Percentiles rank a stretch among this genome's conserved stretches.
Conservation (phyloP, 2,888 invertebrate species). For the Ischnura elegans region DNA sequence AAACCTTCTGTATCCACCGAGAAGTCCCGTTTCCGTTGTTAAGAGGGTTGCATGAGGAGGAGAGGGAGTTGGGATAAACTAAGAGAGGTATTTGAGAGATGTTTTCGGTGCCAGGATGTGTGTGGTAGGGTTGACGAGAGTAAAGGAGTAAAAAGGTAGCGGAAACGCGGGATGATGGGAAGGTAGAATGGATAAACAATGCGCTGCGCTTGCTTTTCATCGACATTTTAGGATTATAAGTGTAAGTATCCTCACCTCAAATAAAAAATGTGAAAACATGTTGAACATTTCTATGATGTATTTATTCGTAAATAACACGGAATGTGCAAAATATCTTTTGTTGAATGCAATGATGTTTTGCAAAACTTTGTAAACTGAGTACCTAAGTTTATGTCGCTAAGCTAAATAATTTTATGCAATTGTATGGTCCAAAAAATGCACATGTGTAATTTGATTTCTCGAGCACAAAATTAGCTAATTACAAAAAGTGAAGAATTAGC, state of each 20-base stretch:
- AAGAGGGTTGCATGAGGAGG: background rate
- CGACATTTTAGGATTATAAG: no score
- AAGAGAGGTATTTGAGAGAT: background rate
- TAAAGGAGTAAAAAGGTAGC: background rate
- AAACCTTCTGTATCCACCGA: background rate
- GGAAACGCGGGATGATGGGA: background rate
- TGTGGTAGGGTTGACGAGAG: background rate
- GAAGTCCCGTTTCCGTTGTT: background rate
- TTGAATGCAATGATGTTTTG: background rate
- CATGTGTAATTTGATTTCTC: no score
- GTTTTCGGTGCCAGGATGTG: background rate
- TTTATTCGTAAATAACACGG: background rate
- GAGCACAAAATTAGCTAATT: no score
- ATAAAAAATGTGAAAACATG: background rate
- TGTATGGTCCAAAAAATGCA: no score
- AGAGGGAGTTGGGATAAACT: background rate
- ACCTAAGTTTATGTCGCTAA: no score
- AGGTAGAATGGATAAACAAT: background rate
- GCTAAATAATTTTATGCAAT: no score
- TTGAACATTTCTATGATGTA: background rate
- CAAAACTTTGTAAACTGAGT: no score
- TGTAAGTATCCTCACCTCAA: no score
- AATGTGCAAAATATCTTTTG: background rate
- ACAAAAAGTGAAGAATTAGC: no score
- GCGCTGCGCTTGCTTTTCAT: no score